Conservation (phyloP, 2,113 vertebrate genomes). For the Sitta europaea region DNA sequence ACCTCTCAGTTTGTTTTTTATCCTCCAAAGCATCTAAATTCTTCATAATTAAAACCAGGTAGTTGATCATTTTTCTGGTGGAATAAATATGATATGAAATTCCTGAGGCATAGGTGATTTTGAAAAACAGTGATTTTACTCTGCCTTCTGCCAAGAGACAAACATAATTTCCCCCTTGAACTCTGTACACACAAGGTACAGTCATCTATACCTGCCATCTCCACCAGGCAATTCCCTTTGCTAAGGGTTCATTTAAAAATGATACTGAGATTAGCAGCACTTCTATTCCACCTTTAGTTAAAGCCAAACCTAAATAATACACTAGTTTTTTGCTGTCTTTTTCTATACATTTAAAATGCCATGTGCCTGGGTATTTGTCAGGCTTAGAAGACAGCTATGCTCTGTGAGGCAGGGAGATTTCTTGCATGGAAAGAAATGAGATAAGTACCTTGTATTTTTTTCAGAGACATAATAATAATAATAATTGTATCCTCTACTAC, state of each 20-base stretch:
- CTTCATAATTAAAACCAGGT: neutral
- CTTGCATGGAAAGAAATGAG: neutral
- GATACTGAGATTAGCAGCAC: neutral
- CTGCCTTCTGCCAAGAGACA: neutral
- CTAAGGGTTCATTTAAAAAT: neutral
- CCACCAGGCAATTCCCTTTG: neutral
- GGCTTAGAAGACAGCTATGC: neutral
- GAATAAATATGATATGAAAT: neutral
- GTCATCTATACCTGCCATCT: neutral
- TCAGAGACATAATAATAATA: neutral
- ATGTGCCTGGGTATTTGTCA: neutral
- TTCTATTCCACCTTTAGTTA: neutral
- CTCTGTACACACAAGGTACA: neutral
- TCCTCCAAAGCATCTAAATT: neutral
- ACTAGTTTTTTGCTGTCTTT: neutral
- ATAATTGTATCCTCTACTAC: neutral
- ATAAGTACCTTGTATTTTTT: neutral
- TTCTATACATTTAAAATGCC: neutral
- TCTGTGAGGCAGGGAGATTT: neutral
- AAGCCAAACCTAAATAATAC: neutral
- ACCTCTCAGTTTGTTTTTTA: neutral
- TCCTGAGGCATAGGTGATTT: neutral
- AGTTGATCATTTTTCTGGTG: neutral
- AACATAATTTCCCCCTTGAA: neutral
- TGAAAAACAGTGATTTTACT: neutral